Evolutionary conservation across 1,140 invertebrate species (phyloP).

Genomic region (Bombus sibiricus): DNA sequence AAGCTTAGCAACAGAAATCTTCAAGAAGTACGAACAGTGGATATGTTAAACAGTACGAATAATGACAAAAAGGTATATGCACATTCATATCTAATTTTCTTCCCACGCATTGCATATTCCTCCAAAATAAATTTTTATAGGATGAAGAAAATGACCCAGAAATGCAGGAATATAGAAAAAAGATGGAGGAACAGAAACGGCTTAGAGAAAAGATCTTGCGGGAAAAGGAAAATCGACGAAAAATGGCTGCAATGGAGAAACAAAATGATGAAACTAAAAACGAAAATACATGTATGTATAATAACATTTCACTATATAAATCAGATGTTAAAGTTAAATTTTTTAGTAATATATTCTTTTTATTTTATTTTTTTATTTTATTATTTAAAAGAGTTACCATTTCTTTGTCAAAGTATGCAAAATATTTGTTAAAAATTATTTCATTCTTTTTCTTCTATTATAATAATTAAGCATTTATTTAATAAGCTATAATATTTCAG

Average conservation of each 20-base stretch:
- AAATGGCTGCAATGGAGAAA: slow-evolving; percentile 83
- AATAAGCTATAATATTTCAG: neutral
- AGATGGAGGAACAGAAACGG: slow-evolving; percentile 87
- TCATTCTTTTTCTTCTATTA: neutral
- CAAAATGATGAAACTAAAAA: slow-evolving; percentile 68
- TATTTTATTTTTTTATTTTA: too few relatives aligned
- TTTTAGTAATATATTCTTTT: neutral
- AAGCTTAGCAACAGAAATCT: slow-evolving; percentile 67
- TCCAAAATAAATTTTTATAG: slow-evolving; percentile 36
- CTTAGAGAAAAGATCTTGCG: slow-evolving; percentile 84
- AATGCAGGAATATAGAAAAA: slow-evolving; percentile 85
- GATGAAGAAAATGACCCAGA: slow-evolving; percentile 85
- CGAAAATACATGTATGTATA: slow-evolving; percentile 65
- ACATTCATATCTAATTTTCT: neutral
- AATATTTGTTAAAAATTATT: neutral
- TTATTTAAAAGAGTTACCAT: neutral
- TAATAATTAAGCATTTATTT: neutral
- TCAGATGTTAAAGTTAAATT: neutral
- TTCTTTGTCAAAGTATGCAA: neutral
- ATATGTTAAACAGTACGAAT: slow-evolving; percentile 30
- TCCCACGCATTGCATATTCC: slow-evolving; percentile 1
- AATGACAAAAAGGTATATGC: slow-evolving; percentile 65
- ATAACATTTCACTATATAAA: neutral
- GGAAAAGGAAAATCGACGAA: slow-evolving; percentile 85
- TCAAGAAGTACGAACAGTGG: slow-evolving; percentile 63